phyloP scores from a whole-genome alignment of 2,888 invertebrate genomes.

The Pristionchus fissidentatus region DNA sequence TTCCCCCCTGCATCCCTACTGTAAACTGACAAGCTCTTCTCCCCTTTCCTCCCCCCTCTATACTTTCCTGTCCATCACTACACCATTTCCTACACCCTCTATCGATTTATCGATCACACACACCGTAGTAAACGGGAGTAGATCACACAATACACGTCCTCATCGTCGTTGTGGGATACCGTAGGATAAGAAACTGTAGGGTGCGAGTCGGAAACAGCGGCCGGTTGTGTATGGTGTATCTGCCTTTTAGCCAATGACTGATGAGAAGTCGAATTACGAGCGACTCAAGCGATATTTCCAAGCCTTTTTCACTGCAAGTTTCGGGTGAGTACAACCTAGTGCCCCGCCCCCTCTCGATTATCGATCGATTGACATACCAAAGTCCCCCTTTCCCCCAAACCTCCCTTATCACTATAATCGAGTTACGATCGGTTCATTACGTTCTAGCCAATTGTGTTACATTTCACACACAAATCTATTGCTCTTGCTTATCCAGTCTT shows the following conservation, averaged over 20 bases:
- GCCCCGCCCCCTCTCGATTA: neutral
- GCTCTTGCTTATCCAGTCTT: neutral
- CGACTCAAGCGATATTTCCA: constrained; percentile 48
- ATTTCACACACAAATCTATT: constrained; percentile 32
- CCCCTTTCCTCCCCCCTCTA: constrained; percentile 20
- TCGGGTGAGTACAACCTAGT: constrained; percentile 8
- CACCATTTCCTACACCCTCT: constrained; percentile 1
- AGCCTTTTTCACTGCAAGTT: constrained; percentile 48
- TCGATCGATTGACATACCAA: constrained; percentile 24
- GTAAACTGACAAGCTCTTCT: too few relatives aligned
- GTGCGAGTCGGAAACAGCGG: neutral
- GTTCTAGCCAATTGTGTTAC: constrained; percentile 19
- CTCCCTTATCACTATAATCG: neutral
- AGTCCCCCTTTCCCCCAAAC: constrained; percentile 13
- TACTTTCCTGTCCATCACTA: neutral
- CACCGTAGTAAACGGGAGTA: neutral
- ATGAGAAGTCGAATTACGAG: constrained; percentile 36
- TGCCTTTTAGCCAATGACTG: constrained; percentile 17
- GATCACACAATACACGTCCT: neutral
- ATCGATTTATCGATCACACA: neutral
- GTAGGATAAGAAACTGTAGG: neutral
- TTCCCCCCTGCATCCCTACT: neutral
- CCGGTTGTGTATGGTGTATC: neutral
- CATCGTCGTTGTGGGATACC: neutral
- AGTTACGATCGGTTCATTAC: constrained; percentile 7